Percentiles rank a stretch among this genome's conserved stretches.
These are phyloP conservation scores for Sylvia borin DNA, from an alignment of 2,797 vertebrate genomes.

Conservation along the genomic window DNA sequence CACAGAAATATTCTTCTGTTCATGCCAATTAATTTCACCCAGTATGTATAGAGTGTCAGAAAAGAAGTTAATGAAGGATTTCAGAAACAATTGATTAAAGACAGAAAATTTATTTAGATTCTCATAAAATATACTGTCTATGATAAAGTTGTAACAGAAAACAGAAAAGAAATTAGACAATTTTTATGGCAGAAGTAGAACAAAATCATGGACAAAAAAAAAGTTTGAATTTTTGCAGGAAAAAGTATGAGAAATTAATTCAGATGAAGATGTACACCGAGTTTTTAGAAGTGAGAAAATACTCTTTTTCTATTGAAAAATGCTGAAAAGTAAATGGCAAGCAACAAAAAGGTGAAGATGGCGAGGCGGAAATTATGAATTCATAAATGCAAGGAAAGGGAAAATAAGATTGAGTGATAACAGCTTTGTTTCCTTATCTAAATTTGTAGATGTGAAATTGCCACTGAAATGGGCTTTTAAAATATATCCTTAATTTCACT, in stretches of 20 bases:
- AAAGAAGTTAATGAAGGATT: not conserved
- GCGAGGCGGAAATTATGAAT: not conserved
- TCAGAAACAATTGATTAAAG: not conserved
- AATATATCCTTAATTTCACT: not conserved
- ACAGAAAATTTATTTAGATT: not conserved
- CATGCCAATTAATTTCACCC: not conserved
- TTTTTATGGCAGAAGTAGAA: not conserved
- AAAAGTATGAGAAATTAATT: not conserved
- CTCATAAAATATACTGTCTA: not conserved
- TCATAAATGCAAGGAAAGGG: not conserved
- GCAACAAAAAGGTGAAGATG: not conserved
- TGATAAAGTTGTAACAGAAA: not conserved
- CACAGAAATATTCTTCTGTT: not conserved
- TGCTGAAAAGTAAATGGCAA: not conserved
- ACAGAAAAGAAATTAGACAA: not conserved
- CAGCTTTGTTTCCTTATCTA: not conserved
- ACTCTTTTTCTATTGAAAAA: not conserved
- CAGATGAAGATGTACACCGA: accelerated
- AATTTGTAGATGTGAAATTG: not conserved
- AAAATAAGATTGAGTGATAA: not conserved
- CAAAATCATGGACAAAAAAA: not conserved
- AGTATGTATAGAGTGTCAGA: not conserved
- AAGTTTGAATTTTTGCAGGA: not conserved
- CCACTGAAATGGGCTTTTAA: not conserved
- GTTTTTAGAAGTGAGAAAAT: not conserved